phyloP scores from a whole-genome alignment of 2,888 invertebrate genomes.

The Heteromurus nitidus region DNA sequence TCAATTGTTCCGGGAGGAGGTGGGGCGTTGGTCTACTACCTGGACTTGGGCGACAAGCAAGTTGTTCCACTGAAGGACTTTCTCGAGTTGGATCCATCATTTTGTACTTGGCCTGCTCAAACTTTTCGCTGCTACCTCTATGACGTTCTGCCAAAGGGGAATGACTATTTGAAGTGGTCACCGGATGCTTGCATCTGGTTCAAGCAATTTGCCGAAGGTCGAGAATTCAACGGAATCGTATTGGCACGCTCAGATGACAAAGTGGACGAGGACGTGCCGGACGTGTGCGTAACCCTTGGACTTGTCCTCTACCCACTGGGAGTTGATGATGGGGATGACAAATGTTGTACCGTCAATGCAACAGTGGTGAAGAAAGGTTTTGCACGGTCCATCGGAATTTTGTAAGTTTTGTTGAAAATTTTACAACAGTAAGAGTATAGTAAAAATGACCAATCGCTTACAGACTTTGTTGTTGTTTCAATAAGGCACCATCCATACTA shows the following conservation, averaged over 20 bases:
- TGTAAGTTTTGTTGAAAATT: no score
- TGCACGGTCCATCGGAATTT: not conserved
- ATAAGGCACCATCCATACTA: no score
- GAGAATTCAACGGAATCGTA: constrained; percentile 11
- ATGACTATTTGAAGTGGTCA: not conserved
- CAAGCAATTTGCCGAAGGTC: not conserved
- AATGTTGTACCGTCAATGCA: constrained; percentile 24
- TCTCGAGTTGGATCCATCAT: not conserved
- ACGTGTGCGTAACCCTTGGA: constrained; percentile 16
- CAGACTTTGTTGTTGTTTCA: no score
- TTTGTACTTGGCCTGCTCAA: constrained; percentile 13
- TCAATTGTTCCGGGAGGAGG: not conserved
- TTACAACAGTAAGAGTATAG: no score
- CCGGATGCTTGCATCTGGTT: constrained; percentile 5
- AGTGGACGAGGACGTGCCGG: constrained; percentile 20
- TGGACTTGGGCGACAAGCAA: not conserved
- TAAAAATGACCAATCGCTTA: no score
- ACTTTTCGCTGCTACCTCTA: constrained; percentile 31
- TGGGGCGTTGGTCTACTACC: not conserved
- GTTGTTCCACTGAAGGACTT: not conserved
- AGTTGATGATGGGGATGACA: not conserved
- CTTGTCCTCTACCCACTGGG: not conserved
- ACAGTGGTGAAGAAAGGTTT: constrained; percentile 20
- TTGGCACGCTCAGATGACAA: constrained; percentile 5
- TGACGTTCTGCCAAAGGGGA: constrained; percentile 17